A percentile compares a stretch with the other conserved stretches of the same genome.
Evolutionary conservation across 2,888 invertebrate species (phyloP).

Genomic region (Microctonus aethiopoides): DNA sequence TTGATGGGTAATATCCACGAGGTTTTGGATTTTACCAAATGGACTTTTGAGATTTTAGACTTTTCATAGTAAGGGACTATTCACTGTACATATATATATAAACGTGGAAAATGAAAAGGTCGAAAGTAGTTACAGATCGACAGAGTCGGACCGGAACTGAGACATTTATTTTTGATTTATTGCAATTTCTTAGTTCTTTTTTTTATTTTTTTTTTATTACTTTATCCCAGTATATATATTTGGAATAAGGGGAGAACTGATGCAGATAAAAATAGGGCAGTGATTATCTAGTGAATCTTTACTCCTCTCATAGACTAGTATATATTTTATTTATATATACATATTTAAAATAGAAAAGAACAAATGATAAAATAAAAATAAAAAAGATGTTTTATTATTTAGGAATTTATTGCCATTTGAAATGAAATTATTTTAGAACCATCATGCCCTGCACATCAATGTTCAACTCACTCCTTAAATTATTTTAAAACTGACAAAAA

Average conservation of each 20-base stretch:
- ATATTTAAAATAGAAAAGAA: neutral
- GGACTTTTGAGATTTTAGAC: neutral
- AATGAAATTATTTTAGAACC: constrained; percentile 45
- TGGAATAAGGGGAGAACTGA: constrained; percentile 18
- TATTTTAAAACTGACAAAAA: too few species aligned
- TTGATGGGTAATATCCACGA: neutral
- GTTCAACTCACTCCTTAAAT: constrained; percentile 20
- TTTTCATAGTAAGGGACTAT: neutral
- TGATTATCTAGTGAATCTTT: constrained; percentile 25
- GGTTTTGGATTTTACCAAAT: neutral
- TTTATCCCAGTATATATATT: neutral
- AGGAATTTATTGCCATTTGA: constrained; percentile 46
- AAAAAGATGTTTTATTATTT: too few species aligned
- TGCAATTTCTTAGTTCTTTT: neutral
- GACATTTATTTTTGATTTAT: neutral
- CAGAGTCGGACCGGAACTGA: neutral
- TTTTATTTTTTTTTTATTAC: neutral
- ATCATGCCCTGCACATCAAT: constrained; percentile 42
- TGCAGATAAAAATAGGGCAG: constrained; percentile 3
- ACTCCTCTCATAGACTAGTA: neutral
- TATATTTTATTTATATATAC: neutral
- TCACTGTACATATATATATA: neutral
- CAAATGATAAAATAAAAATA: constrained; percentile 4
- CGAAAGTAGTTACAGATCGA: neutral
- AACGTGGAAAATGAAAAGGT: neutral